Conservation (phyloP, 2,888 invertebrate genomes). For the Tanypteryx hageni region DNA sequence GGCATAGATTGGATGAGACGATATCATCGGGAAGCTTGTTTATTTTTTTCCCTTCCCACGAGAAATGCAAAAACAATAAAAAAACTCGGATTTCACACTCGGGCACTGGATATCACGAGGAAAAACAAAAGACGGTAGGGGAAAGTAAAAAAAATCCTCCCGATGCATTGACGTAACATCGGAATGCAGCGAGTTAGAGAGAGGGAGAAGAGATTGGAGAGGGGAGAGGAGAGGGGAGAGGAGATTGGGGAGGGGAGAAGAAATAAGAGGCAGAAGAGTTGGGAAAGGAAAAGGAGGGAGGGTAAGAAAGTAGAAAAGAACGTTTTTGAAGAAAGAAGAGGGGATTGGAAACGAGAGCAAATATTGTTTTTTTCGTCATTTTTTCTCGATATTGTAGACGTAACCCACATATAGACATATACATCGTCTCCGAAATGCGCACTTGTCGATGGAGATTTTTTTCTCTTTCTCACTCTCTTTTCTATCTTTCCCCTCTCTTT, state of each 20-base stretch:
- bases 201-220: not conserved
- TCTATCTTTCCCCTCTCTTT: not conserved
- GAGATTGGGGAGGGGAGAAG: not conserved
- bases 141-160: not conserved
- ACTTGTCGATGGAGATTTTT: not conserved
- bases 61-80: slow-evolving; percentile 37
- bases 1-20: slow-evolving; percentile 43
- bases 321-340: not conserved
- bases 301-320: not conserved
- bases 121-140: not conserved
- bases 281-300: not conserved
- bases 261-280: no score
- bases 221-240: not conserved
- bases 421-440: not conserved
- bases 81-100: not conserved
- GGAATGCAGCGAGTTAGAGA: not conserved
- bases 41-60: slow-evolving; percentile 1
- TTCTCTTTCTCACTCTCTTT: not conserved
- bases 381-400: not conserved
- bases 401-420: slow-evolving; percentile 8
- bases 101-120: not conserved
- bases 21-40: slow-evolving; percentile 25
- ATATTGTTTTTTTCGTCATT: not conserved
- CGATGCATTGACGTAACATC: slow-evolving; percentile 15
- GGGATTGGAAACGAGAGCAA: not conserved